phyloP scores from a whole-genome alignment of 2,797 vertebrate species.

The Enteromius fasciolatus region DNA sequence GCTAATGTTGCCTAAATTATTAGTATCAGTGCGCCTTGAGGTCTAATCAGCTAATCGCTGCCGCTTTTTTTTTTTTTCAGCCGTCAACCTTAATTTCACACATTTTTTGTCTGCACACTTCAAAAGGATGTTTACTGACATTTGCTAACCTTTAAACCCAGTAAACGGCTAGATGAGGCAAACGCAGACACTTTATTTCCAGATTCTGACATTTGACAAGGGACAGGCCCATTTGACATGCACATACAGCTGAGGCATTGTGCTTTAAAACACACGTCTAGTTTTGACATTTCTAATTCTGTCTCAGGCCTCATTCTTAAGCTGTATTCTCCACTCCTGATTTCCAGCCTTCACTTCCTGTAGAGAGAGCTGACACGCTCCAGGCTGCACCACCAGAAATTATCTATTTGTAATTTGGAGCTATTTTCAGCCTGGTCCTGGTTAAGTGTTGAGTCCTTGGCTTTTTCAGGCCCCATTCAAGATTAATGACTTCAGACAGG shows the following conservation, averaged over 20 bases:
- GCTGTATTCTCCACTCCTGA: conserved; percentile 16
- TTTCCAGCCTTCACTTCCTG: conserved; percentile 17
- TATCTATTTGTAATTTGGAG: conserved; percentile 73
- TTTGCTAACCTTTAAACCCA: conserved; percentile 27
- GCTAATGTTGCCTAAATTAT: conserved; percentile 58
- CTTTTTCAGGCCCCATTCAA: conserved; percentile 68
- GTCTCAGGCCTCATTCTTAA: conserved; percentile 18
- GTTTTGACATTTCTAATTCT: conserved; percentile 42
- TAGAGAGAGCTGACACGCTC: conserved; percentile 55
- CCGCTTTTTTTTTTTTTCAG: background rate
- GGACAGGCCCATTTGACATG: conserved; percentile 17
- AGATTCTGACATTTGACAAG: conserved; percentile 51
- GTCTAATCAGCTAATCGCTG: conserved; percentile 40
- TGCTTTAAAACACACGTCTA: conserved; percentile 15
- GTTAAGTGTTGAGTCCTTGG: conserved; percentile 70
- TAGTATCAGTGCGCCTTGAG: conserved; percentile 38
- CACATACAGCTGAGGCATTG: conserved; percentile 32
- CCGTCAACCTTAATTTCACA: conserved; percentile 18
- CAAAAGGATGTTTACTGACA: conserved; percentile 48
- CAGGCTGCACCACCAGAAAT: conserved; percentile 69
- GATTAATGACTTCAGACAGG: conserved; percentile 82
- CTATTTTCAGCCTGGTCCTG: conserved; percentile 58
- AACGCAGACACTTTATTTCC: conserved; percentile 9
- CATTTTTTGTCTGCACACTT: conserved; percentile 21
- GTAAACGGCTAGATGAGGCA: conserved; percentile 20